Evolutionary conservation across 2,888 invertebrate species (phyloP).

Genomic region (Harmothoe impar): DNA sequence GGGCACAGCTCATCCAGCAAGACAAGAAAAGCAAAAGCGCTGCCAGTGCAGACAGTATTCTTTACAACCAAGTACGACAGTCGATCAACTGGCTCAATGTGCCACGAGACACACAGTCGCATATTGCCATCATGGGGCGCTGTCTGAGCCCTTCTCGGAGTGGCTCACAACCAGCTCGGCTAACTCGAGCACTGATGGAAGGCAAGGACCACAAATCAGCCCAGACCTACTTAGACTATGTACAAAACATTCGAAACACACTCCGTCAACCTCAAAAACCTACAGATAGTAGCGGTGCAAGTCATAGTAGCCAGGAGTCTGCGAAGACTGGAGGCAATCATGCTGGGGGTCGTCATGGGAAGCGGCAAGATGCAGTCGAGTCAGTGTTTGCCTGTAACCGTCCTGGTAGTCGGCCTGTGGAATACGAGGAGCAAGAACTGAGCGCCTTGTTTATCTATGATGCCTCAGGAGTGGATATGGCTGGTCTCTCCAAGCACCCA

Average conservation of each 20-base stretch:
- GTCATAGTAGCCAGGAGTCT: no score
- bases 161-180: neutral
- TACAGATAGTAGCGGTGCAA: neutral
- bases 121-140: slow-evolving; percentile 17
- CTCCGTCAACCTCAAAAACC: neutral
- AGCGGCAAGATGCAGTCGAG: neutral
- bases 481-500: neutral
- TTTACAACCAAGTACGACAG: slow-evolving; percentile 33
- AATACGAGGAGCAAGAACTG: slow-evolving; percentile 31
- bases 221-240: slow-evolving; percentile 29
- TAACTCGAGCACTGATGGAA: neutral
- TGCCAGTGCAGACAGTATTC: neutral
- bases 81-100: slow-evolving; percentile 31
- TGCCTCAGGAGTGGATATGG: neutral
- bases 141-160: neutral
- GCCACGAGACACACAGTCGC: neutral
- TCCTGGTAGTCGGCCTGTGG: neutral
- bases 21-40: neutral
- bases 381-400: slow-evolving; percentile 30
- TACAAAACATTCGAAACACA: neutral
- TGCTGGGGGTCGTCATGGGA: neutral
- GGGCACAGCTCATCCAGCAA: neutral
- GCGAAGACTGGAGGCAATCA: neutral
- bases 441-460: neutral
- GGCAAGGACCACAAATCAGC: neutral